Conservation (phyloP, 2,113 vertebrate genomes). For the Ceyx margarethae region DNA sequence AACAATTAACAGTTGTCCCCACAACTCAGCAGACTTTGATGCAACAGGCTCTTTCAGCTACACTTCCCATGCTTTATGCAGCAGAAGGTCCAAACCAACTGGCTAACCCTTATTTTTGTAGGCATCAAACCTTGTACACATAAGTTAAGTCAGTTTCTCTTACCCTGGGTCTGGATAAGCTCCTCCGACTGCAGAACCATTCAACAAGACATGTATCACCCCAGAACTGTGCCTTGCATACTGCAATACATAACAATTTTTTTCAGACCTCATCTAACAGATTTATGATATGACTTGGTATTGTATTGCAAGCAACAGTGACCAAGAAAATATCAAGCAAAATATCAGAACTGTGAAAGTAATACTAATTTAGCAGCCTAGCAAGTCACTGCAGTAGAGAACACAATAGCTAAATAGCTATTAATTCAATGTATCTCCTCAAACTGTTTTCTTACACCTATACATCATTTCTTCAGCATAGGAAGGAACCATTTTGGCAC, state of each 20-base stretch:
- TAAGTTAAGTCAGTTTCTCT: conserved; percentile 15
- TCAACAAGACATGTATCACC: conserved; percentile 73
- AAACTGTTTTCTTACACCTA: not conserved
- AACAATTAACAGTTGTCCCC: too few species aligned
- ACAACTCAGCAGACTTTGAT: not conserved
- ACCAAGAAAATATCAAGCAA: not conserved
- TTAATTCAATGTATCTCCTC: not conserved
- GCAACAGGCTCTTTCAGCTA: not conserved
- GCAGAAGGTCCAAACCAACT: not conserved
- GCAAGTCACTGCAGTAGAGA: not conserved
- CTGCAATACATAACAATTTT: conserved; percentile 45
- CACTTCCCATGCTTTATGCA: not conserved
- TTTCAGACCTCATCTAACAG: not conserved
- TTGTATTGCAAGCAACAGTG: not conserved
- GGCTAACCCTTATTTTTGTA: not conserved
- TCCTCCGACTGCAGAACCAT: conserved; percentile 73
- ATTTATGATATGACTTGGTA: not conserved
- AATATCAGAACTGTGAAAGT: not conserved
- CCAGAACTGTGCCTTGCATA: conserved; percentile 76
- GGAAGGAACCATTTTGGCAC: not conserved
- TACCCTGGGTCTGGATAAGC: conserved; percentile 76
- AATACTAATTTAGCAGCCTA: not conserved
- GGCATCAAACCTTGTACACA: not conserved
- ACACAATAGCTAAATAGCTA: not conserved
- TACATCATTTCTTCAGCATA: not conserved